phyloP scores from a whole-genome alignment of 2,888 invertebrate species.

The Ophioninae sp. region DNA sequence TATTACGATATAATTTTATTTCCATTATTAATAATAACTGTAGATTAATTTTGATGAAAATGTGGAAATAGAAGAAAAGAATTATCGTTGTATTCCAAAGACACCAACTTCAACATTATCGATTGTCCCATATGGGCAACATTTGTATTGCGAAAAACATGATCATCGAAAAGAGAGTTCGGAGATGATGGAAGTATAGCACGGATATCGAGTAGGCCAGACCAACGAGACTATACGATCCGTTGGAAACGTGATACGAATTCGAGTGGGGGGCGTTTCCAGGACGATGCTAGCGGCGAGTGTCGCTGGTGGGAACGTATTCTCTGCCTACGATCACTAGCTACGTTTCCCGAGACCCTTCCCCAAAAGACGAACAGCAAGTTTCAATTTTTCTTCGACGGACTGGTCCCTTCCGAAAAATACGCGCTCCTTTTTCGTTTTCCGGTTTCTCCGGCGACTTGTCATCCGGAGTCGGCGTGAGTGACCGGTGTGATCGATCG shows the following conservation, averaged over 20 bases:
- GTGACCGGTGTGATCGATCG: background rate
- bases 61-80: too few relatives aligned
- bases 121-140: too few relatives aligned
- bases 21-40: too few relatives aligned
- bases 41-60: too few relatives aligned
- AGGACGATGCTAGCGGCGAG: slow-evolving; percentile 57
- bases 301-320: slow-evolving; percentile 43
- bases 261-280: slow-evolving; percentile 63
- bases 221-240: slow-evolving; percentile 48
- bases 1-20: too few relatives aligned
- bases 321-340: slow-evolving; percentile 20
- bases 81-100: too few relatives aligned
- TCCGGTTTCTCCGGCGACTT: background rate
- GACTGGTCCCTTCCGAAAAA: background rate
- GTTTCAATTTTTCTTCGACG: slow-evolving; percentile 12
- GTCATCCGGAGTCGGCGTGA: background rate
- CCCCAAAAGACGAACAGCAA: background rate
- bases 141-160: background rate
- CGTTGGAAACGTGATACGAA: slow-evolving; percentile 62
- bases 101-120: too few relatives aligned
- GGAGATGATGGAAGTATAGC: slow-evolving; percentile 1
- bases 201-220: slow-evolving; percentile 51
- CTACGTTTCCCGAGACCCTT: slow-evolving; percentile 28
- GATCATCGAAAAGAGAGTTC: background rate
- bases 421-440: background rate